Evolutionary conservation across 2,888 invertebrate genomes (phyloP), one percentile per base, ranked within the genome.

Genomic region (Watsonalla cultraria): DNA sequence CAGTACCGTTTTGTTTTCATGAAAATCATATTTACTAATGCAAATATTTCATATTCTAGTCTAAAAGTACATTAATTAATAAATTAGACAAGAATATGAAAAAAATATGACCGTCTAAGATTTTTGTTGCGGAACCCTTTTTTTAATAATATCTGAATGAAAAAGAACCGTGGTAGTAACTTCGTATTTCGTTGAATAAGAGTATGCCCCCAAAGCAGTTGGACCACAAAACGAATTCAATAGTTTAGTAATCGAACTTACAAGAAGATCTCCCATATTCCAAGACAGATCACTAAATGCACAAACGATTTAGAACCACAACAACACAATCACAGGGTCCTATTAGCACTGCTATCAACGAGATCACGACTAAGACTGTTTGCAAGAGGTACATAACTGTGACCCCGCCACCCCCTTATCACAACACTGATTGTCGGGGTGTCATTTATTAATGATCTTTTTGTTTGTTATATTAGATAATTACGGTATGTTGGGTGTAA

Each of bases 181-280:
- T 24, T 24, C 24, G 24, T 24, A 24, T 24, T 24, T 24, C 24
- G 24, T 24, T 24, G 24, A 24, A 24, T 24, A n/a, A n/a, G n/a
- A n/a, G 24, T 24, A 24, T 24, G 24, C 24, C n/a, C n/a, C n/a
- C n/a, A 24, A 2, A 24, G 24, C 24, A n/a, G n/a, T n/a, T n/a
- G n/a, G n/a, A n/a, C n/a, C n/a, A n/a, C n/a, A n/a, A n/a, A n/a
- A n/a, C 24, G 24, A 24, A 2, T 24, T 24, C 24, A 24, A 24
- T 2, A 24, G 24, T 1, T 24, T 24, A 51, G 37, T 15, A 51
- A 51, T 46, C 53, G 2, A 52, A 80, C 82, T 80, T 71, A 83
- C 83, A 64, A 66, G 52, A 51, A 82, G 54, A 67, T 82, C 82
- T 13, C 75, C 74, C 82, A 82, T 82, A 45, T 51, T 65, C 15